Base-by-base conservation (phyloP, 2,888 invertebrate species). In the Seira musarum region DNA sequence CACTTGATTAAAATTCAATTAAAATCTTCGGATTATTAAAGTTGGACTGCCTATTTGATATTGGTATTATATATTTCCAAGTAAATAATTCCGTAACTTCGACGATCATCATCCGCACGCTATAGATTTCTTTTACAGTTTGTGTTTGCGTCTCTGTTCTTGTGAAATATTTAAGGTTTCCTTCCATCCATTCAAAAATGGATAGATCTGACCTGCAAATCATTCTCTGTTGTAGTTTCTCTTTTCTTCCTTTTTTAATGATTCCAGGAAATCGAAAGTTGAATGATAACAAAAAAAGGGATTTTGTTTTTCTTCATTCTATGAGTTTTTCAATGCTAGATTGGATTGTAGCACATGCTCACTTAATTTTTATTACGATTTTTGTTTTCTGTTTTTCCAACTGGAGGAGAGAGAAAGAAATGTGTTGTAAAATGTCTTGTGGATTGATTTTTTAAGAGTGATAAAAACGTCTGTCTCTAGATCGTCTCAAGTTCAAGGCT, bases 181-280 rank as follows among this genome's bases (percentile, higher is more conserved):
- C 30, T 30, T 30, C 30, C 8, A 30, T 30, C 8, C 30, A 30
- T 30, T 5, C 30, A 30, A 30, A 30, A 2, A 30, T n/a, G 24
- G 60, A 76, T 64, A 22, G 40, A 64, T 46, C 17, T 66, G 72
- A 79, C 69, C 72, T 53, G 78, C 72, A 79, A 72, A 79, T 79
- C 77, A 71, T 71, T 49, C 64, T 46, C 25, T 76, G 68, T 6
- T 30, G 30, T 30, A 30, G 30, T 30, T 30, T 30, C 30, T 30
- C 30, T 30, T 78, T 30, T 57, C 72, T 46, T 71, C 72, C 63
- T 80, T 30, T 80, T 80, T 60, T 80, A 73, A 82, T 82, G 82
- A 82, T 82, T 82, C 82, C 82, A 82, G 82, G 82, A 82, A 82
- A 82, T 82, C 70, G 72, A 76, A 82, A 82, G 80, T 82, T 72